Percentiles rank a stretch among this genome's conserved stretches.
These are phyloP conservation scores for Heliconius hewitsoni DNA, from an alignment of 1,140 invertebrate genomes.

Conservation along the genomic window DNA sequence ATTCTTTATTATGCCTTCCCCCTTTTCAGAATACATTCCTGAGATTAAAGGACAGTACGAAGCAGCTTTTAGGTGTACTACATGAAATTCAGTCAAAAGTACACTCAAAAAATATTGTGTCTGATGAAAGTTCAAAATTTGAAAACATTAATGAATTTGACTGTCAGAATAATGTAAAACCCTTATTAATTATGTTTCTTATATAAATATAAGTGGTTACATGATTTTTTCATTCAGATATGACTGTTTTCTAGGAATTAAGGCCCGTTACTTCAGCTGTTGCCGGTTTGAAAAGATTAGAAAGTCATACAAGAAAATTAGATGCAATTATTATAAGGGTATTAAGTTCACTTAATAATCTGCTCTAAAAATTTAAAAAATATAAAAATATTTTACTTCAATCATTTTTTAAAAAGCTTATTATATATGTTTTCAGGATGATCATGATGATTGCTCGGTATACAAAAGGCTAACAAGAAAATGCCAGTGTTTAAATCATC, in stretches of 20 bases:
- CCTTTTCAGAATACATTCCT: conserved; percentile 49
- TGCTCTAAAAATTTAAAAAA: too few species aligned
- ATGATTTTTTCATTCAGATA: too few species aligned
- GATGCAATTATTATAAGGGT: conserved; percentile 54
- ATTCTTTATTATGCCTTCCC: conserved; percentile 21
- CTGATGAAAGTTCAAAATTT: conserved; percentile 27
- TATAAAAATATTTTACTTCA: not conserved
- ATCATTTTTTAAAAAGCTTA: not conserved
- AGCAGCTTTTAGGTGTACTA: conserved; percentile 55
- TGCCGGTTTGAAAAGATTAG: conserved; percentile 44
- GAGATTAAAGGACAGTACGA: conserved; percentile 65
- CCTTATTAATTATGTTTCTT: not conserved
- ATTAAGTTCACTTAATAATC: conserved; percentile 1
- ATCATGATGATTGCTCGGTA: conserved; percentile 64
- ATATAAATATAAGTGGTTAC: too few species aligned
- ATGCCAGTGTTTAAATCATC: conserved; percentile 65
- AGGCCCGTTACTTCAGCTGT: not conserved
- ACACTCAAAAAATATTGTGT: conserved; percentile 35
- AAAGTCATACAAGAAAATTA: conserved; percentile 50
- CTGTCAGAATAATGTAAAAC: conserved; percentile 1
- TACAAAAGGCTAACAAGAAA: conserved; percentile 68
- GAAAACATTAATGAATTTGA: conserved; percentile 21
- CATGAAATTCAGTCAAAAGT: conserved; percentile 63
- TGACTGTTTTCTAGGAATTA: not conserved
- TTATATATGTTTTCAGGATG: conserved; percentile 45